Evolutionary conservation across 2,888 invertebrate genomes (phyloP).

Genomic region (Dynastes tityus): DNA sequence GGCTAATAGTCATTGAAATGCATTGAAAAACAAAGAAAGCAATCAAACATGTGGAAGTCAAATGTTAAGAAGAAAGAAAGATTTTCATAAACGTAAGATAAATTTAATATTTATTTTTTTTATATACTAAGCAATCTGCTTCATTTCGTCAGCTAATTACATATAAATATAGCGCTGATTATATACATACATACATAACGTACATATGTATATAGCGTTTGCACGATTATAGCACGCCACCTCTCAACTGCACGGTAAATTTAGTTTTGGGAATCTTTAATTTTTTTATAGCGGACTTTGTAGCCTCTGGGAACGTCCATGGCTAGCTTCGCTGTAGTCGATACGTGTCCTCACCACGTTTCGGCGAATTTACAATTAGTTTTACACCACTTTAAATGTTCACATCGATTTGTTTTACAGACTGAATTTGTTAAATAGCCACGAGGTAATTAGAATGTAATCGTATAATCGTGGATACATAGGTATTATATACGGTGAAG

Average conservation of each 20-base stretch:
- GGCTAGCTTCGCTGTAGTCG: neutral
- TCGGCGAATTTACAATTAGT: slow-evolving; percentile 10
- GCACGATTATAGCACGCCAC: neutral
- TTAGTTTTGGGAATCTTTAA: slow-evolving; percentile 21
- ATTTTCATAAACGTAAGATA: no score
- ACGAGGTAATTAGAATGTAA: neutral
- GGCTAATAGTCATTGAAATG: no score
- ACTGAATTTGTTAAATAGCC: neutral
- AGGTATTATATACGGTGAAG: no score
- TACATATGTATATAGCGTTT: neutral
- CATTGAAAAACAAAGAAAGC: no score
- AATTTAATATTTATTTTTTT: no score
- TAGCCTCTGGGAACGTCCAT: neutral
- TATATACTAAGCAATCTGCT: no score
- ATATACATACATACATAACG: neutral
- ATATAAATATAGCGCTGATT: no score
- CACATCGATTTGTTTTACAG: neutral
- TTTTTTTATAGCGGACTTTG: slow-evolving; percentile 5
- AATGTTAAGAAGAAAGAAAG: no score
- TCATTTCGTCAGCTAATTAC: no score
- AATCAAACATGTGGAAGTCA: no score
- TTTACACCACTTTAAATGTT: slow-evolving; percentile 8
- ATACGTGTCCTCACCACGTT: slow-evolving; percentile 6
- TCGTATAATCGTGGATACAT: no score
- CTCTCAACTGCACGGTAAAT: slow-evolving; percentile 18